These are phyloP conservation scores for Ctenoplectra terminalis DNA, from an alignment of 1,140 invertebrate species.

Conservation along the genomic window DNA sequence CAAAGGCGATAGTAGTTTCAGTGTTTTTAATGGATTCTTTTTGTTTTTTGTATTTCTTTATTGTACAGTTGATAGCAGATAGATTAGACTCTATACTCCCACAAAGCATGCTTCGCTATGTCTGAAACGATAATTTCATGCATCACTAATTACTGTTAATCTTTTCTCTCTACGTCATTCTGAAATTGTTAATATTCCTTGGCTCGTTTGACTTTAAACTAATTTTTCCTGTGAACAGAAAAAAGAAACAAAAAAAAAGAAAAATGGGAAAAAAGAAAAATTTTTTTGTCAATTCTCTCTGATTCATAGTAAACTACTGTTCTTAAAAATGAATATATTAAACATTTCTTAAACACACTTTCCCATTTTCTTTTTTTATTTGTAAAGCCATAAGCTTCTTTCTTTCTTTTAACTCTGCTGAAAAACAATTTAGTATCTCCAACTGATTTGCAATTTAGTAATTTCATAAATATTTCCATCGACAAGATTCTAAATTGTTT, in stretches of 20 bases:
- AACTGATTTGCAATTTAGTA: background rate
- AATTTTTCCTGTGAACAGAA: slow-evolving; percentile 10
- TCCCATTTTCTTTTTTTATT: slow-evolving; percentile 15
- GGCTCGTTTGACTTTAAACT: slow-evolving; percentile 70
- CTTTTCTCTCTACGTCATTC: slow-evolving; percentile 20
- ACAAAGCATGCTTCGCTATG: slow-evolving; percentile 61
- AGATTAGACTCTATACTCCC: slow-evolving; percentile 39
- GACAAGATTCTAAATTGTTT: slow-evolving; percentile 18
- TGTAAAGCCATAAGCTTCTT: slow-evolving; percentile 7
- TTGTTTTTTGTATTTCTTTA: too few relatives aligned
- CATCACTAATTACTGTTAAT: slow-evolving; percentile 48
- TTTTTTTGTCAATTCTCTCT: background rate
- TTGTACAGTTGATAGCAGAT: background rate
- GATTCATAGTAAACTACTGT: slow-evolving; percentile 1
- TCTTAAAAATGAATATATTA: background rate
- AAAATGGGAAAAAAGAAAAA: background rate
- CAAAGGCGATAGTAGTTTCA: slow-evolving; percentile 51
- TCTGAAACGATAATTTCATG: slow-evolving; percentile 49
- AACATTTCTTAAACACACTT: background rate
- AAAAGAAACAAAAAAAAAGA: too few relatives aligned
- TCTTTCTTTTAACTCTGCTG: background rate
- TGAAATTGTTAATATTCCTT: background rate
- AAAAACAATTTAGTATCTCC: slow-evolving; percentile 24
- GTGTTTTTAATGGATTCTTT: background rate
- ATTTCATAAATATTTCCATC: background rate